These are phyloP conservation scores for Eriocheir sinensis DNA, from an alignment of 1,140 invertebrate species.

Conservation along the genomic window DNA sequence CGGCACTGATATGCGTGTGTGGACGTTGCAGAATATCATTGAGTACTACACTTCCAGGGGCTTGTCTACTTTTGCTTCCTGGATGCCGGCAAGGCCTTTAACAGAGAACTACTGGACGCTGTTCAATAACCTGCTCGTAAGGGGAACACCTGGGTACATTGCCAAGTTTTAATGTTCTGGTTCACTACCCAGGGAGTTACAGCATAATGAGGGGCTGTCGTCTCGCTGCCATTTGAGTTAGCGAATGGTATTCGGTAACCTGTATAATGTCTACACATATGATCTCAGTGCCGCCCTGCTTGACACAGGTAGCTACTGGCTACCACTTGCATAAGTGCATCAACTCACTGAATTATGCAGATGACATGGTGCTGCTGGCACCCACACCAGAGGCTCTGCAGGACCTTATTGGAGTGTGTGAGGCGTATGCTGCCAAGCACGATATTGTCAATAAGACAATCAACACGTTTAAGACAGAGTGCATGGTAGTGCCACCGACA, in stretches of 20 bases:
- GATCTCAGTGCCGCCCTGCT: too few relatives aligned
- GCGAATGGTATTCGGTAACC: background rate
- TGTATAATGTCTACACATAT: background rate
- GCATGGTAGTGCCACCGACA: background rate
- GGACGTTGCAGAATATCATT: background rate
- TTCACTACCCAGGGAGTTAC: background rate
- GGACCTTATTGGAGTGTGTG: background rate
- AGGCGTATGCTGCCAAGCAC: background rate
- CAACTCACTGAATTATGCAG: background rate
- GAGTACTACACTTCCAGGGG: background rate
- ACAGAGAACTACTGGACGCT: background rate
- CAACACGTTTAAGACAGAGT: background rate
- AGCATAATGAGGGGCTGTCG: background rate
- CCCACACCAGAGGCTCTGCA: background rate
- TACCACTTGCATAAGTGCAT: too few relatives aligned
- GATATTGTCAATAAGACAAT: background rate
- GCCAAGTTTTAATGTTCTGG: background rate
- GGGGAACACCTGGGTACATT: background rate
- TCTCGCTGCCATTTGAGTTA: background rate
- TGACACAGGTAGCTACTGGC: too few relatives aligned
- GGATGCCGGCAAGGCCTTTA: background rate
- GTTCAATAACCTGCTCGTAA: background rate
- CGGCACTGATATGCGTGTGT: too few relatives aligned
- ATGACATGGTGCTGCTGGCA: conserved; percentile 14
- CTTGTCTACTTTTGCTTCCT: background rate